Evolutionary conservation across 1,140 invertebrate genomes (phyloP).

Genomic region (Drosophila subpulchrella): DNA sequence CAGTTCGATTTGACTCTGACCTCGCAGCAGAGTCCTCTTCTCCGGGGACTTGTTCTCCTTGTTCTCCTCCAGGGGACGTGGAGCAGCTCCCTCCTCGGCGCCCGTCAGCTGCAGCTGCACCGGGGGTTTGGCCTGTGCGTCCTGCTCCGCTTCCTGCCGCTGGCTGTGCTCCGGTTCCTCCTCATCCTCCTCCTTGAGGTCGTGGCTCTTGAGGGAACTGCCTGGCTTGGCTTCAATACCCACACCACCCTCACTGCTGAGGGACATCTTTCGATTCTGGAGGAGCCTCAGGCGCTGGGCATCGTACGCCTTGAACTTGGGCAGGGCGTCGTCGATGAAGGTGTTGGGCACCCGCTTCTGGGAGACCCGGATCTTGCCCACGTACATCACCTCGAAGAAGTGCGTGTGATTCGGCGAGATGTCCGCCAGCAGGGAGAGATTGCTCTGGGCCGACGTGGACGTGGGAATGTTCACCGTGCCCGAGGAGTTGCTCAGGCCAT

Average conservation of each 20-base stretch:
- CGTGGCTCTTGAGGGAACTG: constrained; percentile 59
- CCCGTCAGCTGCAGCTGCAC: constrained; percentile 60
- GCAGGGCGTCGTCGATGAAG: constrained; percentile 95
- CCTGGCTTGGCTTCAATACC: constrained; percentile 62
- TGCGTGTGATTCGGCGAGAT: constrained; percentile 93
- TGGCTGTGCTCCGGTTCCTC: constrained; percentile 43
- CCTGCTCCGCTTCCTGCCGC: constrained; percentile 1
- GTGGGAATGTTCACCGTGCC: constrained; percentile 83
- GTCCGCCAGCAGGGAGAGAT: constrained; percentile 89
- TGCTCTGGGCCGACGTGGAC: constrained; percentile 78
- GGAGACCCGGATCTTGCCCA: constrained; percentile 94
- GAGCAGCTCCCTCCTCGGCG: constrained; percentile 53
- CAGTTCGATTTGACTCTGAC: constrained; percentile 75
- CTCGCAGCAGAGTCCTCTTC: constrained; percentile 58
- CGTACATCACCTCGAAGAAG: constrained; percentile 94
- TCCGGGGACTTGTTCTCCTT: constrained; percentile 77
- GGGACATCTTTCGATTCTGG: constrained; percentile 81
- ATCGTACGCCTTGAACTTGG: constrained; percentile 93
- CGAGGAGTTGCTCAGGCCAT: constrained; percentile 80
- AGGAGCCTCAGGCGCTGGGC: constrained; percentile 88
- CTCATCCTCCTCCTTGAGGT: constrained; percentile 77
- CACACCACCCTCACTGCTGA: constrained; percentile 72
- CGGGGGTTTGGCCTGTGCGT: constrained; percentile 15
- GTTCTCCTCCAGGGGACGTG: constrained; percentile 62
- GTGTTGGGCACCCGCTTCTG: constrained; percentile 93